Evolutionary conservation across 2,113 vertebrate genomes (phyloP).

Genomic region (Hydrolagus affinis): DNA sequence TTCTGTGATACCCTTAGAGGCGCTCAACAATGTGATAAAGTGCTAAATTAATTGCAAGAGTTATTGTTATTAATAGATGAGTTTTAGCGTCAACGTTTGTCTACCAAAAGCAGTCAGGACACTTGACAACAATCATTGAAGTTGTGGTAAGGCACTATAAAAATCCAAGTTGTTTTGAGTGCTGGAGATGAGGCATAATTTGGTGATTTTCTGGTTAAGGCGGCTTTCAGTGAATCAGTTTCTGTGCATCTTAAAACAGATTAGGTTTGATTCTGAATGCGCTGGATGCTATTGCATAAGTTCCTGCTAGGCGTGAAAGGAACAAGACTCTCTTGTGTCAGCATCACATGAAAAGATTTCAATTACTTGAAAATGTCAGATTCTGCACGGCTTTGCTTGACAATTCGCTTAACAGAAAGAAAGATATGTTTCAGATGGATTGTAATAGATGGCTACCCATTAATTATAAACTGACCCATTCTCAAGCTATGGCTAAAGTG

Average conservation of each 20-base stretch:
- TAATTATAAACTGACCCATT: not conserved
- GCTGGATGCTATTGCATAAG: not conserved
- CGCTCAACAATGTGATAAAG: too few species aligned
- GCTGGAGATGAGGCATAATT: not conserved
- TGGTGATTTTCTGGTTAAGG: not conserved
- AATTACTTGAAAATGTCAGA: slow-evolving; percentile 24
- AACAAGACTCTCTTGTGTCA: not conserved
- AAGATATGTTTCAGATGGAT: not conserved
- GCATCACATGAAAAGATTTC: not conserved
- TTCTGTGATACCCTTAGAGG: too few species aligned
- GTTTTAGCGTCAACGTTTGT: too few species aligned
- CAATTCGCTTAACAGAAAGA: slow-evolving; percentile 28
- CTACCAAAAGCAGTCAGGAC: too few species aligned
- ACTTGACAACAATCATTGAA: too few species aligned
- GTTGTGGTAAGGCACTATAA: too few species aligned
- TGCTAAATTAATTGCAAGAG: too few species aligned
- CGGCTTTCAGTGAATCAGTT: not conserved
- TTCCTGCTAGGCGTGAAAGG: not conserved
- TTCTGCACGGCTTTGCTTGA: not conserved
- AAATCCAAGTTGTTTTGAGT: too few species aligned
- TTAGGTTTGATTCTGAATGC: not conserved
- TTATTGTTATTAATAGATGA: too few species aligned
- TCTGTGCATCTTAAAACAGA: not conserved
- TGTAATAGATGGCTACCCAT: not conserved
- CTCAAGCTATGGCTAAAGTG: not conserved